A percentile compares a stretch with the other conserved stretches of the same genome.
Conservation (phyloP, 2,888 invertebrate genomes). For the Dascillus cervinus region DNA sequence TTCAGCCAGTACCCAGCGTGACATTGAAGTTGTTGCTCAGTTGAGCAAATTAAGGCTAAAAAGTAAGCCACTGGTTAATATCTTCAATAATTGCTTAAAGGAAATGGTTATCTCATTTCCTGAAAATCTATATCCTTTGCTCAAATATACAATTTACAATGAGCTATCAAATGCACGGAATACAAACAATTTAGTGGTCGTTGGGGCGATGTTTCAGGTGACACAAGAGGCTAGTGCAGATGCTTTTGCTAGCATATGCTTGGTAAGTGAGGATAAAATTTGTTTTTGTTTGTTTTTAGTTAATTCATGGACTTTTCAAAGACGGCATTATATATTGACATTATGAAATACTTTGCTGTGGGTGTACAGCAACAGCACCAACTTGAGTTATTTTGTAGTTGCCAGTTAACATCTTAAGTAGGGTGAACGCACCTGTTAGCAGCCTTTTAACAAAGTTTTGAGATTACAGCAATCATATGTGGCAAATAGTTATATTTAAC, state of each 20-base stretch:
- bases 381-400: neutral
- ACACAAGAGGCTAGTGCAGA: constrained; percentile 75
- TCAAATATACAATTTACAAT: constrained; percentile 91
- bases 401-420: neutral
- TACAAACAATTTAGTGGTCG: constrained; percentile 90
- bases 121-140: constrained; percentile 73
- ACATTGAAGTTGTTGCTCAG: constrained; percentile 71
- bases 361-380: neutral
- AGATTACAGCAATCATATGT: too few species aligned
- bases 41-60: constrained; percentile 87
- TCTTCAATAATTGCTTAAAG: constrained; percentile 80
- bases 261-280: constrained; percentile 40
- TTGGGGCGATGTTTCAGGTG: constrained; percentile 81
- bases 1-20: constrained; percentile 55
- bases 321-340: too few species aligned
- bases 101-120: constrained; percentile 82
- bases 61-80: constrained; percentile 84
- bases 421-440: too few species aligned
- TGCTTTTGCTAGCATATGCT: constrained; percentile 75
- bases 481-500: too few species aligned
- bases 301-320: constrained; percentile 14
- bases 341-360: too few species aligned
- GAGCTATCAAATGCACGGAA: constrained; percentile 88
- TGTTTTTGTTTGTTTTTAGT: neutral
- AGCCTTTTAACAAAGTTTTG: too few species aligned